Evolutionary conservation across 2,113 vertebrate species (phyloP).

Genomic region (Anguilla rostrata): DNA sequence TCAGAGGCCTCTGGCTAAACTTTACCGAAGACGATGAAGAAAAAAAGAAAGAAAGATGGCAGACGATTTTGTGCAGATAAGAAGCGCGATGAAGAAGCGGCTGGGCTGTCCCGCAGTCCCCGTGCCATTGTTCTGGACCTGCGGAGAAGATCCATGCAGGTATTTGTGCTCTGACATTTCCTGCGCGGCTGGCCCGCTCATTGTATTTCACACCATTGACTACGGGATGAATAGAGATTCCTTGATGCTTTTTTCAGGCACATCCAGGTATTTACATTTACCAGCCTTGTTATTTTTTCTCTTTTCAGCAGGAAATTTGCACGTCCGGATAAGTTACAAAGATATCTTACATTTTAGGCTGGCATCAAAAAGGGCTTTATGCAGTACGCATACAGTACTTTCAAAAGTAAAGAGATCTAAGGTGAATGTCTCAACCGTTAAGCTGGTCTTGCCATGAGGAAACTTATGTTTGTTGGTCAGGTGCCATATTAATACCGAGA

Average conservation of each 20-base stretch:
- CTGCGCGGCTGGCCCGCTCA: slow-evolving; percentile 39
- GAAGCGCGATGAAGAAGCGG: slow-evolving; percentile 36
- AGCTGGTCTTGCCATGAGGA: slow-evolving; percentile 10
- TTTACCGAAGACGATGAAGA: slow-evolving; percentile 19
- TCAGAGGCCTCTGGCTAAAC: slow-evolving; percentile 32
- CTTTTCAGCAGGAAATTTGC: slow-evolving; percentile 9
- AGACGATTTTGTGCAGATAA: slow-evolving; percentile 27
- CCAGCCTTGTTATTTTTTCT: neutral
- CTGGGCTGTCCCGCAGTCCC: neutral
- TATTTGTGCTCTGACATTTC: slow-evolving; percentile 53
- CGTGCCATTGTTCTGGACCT: slow-evolving; percentile 41
- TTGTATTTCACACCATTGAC: slow-evolving; percentile 28
- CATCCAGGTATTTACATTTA: slow-evolving; percentile 29
- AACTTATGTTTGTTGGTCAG: slow-evolving; percentile 38
- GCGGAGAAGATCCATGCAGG: slow-evolving; percentile 47
- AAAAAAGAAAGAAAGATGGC: slow-evolving; percentile 28
- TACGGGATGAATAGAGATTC: slow-evolving; percentile 12
- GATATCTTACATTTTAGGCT: neutral
- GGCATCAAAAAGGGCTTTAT: slow-evolving; percentile 31
- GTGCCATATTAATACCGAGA: slow-evolving; percentile 32
- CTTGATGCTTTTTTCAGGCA: slow-evolving; percentile 33
- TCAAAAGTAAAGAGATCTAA: neutral
- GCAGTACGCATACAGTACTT: slow-evolving; percentile 27
- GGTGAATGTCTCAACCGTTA: neutral
- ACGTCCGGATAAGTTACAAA: slow-evolving; percentile 10